phyloP scores from a whole-genome alignment of 2,797 vertebrate species.

The Tapirus indicus region DNA sequence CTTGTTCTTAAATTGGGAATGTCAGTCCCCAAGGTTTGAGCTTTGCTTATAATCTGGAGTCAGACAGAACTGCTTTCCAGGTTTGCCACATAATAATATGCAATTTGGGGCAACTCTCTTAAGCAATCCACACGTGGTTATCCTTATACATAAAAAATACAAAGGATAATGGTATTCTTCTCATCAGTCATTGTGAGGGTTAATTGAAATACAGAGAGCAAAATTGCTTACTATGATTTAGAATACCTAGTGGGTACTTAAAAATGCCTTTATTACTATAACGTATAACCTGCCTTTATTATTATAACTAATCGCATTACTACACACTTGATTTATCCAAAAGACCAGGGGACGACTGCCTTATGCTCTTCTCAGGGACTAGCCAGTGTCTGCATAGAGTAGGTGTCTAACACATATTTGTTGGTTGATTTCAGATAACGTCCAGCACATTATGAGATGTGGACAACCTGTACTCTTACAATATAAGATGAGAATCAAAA shows the following conservation, averaged over 20 bases:
- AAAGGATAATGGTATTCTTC: not conserved
- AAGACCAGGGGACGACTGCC: not conserved
- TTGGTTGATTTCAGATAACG: not conserved
- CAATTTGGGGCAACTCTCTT: not conserved
- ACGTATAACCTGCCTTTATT: not conserved
- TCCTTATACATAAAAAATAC: not conserved
- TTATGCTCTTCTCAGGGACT: not conserved
- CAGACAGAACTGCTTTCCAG: not conserved
- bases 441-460: not conserved
- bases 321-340: not conserved
- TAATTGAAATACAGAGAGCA: not conserved
- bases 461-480: not conserved
- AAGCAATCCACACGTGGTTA: not conserved
- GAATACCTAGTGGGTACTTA: not conserved
- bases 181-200: not conserved
- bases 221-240: not conserved
- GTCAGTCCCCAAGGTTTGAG: not conserved
- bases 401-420: not conserved
- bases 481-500: not conserved
- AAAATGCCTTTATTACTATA: slow-evolving; percentile 1
- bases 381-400: not conserved
- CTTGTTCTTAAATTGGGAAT: not conserved
- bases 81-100: not conserved
- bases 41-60: not conserved
- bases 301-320: not conserved